phyloP scores from a whole-genome alignment of 2,113 vertebrate genomes.

The Hiodon tergisus region DNA sequence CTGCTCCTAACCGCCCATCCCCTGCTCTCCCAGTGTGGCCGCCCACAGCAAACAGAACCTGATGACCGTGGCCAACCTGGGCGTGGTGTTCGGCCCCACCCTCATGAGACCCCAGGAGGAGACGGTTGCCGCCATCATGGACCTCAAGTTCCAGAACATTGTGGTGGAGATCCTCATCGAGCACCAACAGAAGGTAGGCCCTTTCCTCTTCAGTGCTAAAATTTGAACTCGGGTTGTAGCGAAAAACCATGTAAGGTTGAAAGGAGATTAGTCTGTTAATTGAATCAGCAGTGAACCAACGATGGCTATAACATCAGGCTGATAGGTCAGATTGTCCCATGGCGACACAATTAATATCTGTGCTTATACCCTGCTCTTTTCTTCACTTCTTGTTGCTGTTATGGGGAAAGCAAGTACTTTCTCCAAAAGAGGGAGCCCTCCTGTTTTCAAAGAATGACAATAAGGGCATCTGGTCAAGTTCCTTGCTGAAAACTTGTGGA shows the following conservation, averaged over 20 bases:
- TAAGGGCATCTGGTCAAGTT: no score
- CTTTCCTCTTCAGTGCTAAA: not conserved
- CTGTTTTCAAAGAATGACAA: no score
- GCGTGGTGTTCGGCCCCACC: conserved; percentile 77
- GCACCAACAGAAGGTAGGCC: conserved; percentile 69
- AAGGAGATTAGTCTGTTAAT: no score
- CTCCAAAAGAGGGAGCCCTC: no score
- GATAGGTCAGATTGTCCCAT: not conserved
- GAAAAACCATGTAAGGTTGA: no score
- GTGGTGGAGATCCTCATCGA: conserved; percentile 75
- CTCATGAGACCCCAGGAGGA: conserved; percentile 77
- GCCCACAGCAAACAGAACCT: conserved; percentile 71
- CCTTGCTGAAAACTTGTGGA: no score
- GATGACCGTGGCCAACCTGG: conserved; percentile 77
- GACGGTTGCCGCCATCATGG: conserved; percentile 77
- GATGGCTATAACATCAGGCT: no score
- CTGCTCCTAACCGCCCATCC: not conserved
- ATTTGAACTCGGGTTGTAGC: no score
- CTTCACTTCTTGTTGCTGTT: no score
- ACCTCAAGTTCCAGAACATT: conserved; percentile 79
- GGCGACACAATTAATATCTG: not conserved
- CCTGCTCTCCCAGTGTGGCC: conserved; percentile 61
- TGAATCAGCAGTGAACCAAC: no score
- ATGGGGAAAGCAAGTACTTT: no score
- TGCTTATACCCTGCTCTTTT: no score